Conservation (phyloP, 2,797 vertebrate genomes). For the Craterocephalus amniculus region DNA sequence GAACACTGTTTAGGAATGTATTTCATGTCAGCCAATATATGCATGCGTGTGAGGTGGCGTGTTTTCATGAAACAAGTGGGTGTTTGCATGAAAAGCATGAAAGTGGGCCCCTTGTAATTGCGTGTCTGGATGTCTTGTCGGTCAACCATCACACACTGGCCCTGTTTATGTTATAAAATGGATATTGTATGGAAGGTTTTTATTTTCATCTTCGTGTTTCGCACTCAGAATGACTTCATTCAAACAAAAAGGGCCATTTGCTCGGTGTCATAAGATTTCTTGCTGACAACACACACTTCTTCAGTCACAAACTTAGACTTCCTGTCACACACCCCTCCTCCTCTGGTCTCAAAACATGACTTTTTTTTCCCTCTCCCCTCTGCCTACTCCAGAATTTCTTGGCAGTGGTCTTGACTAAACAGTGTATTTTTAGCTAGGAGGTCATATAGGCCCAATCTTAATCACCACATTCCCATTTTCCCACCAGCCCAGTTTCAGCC, state of each 20-base stretch:
- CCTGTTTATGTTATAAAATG: conserved; percentile 31
- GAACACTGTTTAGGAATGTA: conserved; percentile 36
- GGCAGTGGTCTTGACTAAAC: conserved; percentile 87
- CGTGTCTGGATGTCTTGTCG: conserved; percentile 52
- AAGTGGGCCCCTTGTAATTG: conserved; percentile 56
- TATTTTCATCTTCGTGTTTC: conserved; percentile 14
- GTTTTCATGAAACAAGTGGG: conserved; percentile 34
- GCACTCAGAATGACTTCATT: conserved; percentile 31
- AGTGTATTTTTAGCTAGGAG: conserved; percentile 89
- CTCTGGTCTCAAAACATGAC: conserved; percentile 75
- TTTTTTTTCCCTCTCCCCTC: conserved; percentile 76
- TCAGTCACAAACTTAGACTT: conserved; percentile 67
- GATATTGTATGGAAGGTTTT: conserved; percentile 20
- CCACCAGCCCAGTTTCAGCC: conserved; percentile 79
- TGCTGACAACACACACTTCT: conserved; percentile 50
- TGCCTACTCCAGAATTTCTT: conserved; percentile 87
- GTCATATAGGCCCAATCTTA: conserved; percentile 87
- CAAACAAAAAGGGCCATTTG: conserved; percentile 22
- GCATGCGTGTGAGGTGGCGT: background rate
- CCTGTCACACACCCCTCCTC: conserved; percentile 62
- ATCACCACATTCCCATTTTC: conserved; percentile 83
- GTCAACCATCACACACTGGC: conserved; percentile 49
- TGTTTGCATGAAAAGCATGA: conserved; percentile 42
- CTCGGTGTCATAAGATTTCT: conserved; percentile 30
- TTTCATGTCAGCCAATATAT: conserved; percentile 33